Percentiles rank a stretch among this genome's conserved stretches.
These are phyloP conservation scores for Lepidotrigona ventralis DNA, from an alignment of 1,140 invertebrate species.

Conservation along the genomic window DNA sequence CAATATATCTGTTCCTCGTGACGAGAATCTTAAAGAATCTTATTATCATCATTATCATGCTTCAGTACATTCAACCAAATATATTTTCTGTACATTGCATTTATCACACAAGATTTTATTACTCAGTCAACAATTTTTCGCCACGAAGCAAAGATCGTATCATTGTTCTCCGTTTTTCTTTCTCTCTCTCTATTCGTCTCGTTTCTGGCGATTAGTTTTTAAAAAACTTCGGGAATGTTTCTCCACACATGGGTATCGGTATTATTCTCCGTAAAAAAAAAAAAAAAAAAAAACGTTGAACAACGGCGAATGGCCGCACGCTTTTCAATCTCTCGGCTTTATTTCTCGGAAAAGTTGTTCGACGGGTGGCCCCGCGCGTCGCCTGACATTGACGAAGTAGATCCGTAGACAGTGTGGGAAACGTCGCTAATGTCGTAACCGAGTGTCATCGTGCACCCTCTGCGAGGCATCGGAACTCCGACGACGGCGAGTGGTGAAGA, in stretches of 20 bases:
- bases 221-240: background rate
- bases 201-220: background rate
- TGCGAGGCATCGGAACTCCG: slow-evolving; percentile 57
- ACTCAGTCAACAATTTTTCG: too few relatives aligned
- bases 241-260: too few relatives aligned
- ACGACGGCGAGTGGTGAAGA: slow-evolving; percentile 42
- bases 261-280: background rate
- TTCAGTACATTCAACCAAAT: too few relatives aligned
- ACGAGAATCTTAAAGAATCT: too few relatives aligned
- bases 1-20: too few relatives aligned
- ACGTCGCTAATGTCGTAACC: slow-evolving; percentile 74
- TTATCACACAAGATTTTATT: too few relatives aligned
- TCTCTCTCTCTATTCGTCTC: too few relatives aligned
- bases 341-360: slow-evolving; percentile 57
- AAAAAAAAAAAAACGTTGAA: background rate
- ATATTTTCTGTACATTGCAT: too few relatives aligned
- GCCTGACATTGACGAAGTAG: slow-evolving; percentile 74
- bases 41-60: too few relatives aligned
- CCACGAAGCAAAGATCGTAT: too few relatives aligned
- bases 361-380: slow-evolving; percentile 26
- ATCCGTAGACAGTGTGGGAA: slow-evolving; percentile 66
- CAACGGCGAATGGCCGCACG: background rate
- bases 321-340: slow-evolving; percentile 49
- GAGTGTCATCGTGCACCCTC: slow-evolving; percentile 71
- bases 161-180: too few relatives aligned